A percentile compares a stretch with the other conserved stretches of the same genome.
Conservation (phyloP, 2,888 invertebrate genomes). For the Heliconius charithonia region DNA sequence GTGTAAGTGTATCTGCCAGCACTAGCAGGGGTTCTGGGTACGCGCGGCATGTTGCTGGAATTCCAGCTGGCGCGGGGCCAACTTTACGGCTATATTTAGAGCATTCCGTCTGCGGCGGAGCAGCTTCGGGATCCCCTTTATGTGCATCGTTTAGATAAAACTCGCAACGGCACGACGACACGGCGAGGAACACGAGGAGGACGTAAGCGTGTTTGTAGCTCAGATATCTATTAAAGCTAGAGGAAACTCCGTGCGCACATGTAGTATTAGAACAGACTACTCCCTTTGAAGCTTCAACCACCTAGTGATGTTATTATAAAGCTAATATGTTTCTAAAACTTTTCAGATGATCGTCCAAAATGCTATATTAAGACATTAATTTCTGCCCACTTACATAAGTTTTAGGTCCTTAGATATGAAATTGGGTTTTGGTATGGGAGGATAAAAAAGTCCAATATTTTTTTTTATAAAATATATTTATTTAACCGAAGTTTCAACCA, state of each 20-base stretch:
- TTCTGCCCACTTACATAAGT: no score
- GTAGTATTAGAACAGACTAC: not conserved
- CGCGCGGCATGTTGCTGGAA: constrained; percentile 31
- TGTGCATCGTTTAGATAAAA: constrained; percentile 25
- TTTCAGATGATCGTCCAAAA: not conserved
- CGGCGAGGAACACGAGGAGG: not conserved
- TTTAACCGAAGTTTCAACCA: no score
- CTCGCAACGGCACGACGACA: not conserved
- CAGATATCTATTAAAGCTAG: not conserved
- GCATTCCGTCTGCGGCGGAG: constrained; percentile 39
- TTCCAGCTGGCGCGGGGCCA: constrained; percentile 44
- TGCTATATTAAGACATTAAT: no score
- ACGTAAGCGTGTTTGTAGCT: constrained; percentile 12
- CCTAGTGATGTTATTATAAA: not conserved
- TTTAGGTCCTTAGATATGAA: no score
- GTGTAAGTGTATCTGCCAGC: not conserved
- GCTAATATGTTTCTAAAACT: not conserved
- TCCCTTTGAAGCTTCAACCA: not conserved
- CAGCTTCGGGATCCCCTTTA: constrained; percentile 31
- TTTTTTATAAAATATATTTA: no score
- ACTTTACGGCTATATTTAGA: constrained; percentile 43
- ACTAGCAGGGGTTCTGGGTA: not conserved
- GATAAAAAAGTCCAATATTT: no score
- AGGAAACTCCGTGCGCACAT: not conserved
- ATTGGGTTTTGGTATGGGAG: no score